These are phyloP conservation scores for Gastrophryne carolinensis DNA, from an alignment of 2,797 vertebrate species.

Conservation along the genomic window DNA sequence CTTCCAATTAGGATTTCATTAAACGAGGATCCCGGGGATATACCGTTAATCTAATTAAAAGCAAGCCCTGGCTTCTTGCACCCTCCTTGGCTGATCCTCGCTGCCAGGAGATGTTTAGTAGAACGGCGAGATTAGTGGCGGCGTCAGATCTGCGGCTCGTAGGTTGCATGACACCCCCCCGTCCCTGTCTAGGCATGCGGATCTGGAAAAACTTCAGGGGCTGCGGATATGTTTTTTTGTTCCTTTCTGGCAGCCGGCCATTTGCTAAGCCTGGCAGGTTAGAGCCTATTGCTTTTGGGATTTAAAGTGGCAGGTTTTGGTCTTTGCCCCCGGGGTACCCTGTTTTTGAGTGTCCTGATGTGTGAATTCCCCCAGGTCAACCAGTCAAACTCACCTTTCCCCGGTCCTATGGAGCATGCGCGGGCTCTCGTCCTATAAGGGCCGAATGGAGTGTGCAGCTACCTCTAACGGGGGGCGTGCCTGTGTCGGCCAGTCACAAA, in stretches of 20 bases:
- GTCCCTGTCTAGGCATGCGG: background rate
- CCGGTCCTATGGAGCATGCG: no score
- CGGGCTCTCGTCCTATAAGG: no score
- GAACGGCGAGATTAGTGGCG: background rate
- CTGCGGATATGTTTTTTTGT: background rate
- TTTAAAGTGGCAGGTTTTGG: no score
- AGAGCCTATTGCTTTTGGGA: no score
- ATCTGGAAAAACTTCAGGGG: constrained; percentile 2
- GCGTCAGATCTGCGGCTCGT: background rate
- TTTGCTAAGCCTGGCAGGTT: background rate
- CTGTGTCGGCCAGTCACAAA: no score
- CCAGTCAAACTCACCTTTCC: no score
- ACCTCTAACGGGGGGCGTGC: no score
- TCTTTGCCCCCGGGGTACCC: no score
- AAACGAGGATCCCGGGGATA: constrained; percentile 10
- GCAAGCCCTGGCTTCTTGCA: background rate
- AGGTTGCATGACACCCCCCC: background rate
- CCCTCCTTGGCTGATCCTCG: background rate
- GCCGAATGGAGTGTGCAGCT: no score
- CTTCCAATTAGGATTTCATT: constrained; percentile 26
- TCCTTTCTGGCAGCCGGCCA: background rate
- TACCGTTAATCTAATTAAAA: constrained; percentile 13
- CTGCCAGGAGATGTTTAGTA: background rate
- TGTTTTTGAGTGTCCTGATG: no score
- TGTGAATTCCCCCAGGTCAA: no score